Percentiles rank a stretch among this genome's conserved stretches.
Conservation (phyloP, 2,113 vertebrate species). For the Sturnira hondurensis region DNA sequence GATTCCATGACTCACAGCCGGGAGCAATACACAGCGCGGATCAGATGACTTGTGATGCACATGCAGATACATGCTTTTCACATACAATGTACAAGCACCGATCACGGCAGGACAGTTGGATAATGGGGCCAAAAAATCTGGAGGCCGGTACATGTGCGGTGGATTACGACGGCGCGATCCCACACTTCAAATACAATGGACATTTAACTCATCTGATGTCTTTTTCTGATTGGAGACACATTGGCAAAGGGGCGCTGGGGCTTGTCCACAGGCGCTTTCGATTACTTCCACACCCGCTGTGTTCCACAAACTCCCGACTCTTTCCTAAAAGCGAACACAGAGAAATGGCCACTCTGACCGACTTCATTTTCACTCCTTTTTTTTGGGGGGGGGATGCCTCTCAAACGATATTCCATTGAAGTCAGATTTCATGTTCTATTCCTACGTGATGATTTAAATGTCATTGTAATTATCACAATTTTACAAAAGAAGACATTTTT, state of each 20-base stretch:
- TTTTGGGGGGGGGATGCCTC: neutral
- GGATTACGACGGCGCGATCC: constrained; percentile 44
- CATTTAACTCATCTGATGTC: constrained; percentile 32
- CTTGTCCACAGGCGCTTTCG: constrained; percentile 44
- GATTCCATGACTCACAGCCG: constrained; percentile 39
- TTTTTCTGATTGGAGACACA: neutral
- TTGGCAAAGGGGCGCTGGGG: constrained; percentile 35
- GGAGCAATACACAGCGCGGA: neutral
- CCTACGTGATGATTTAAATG: neutral
- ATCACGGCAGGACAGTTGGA: constrained; percentile 27
- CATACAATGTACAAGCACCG: neutral
- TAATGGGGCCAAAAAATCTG: constrained; percentile 46
- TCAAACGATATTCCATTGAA: neutral
- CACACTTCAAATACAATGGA: constrained; percentile 41
- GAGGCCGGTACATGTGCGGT: constrained; percentile 46
- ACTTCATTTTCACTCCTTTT: neutral
- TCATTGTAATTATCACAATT: neutral
- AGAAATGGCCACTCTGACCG: neutral
- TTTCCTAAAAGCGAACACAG: neutral
- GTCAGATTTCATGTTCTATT: neutral
- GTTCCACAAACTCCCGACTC: constrained; percentile 50
- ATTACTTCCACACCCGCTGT: constrained; percentile 35
- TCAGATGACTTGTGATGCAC: neutral
- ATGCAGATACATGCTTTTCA: constrained; percentile 52
- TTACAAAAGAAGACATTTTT: neutral